Conservation (phyloP, 2,888 invertebrate species). For the Pecten maximus region DNA sequence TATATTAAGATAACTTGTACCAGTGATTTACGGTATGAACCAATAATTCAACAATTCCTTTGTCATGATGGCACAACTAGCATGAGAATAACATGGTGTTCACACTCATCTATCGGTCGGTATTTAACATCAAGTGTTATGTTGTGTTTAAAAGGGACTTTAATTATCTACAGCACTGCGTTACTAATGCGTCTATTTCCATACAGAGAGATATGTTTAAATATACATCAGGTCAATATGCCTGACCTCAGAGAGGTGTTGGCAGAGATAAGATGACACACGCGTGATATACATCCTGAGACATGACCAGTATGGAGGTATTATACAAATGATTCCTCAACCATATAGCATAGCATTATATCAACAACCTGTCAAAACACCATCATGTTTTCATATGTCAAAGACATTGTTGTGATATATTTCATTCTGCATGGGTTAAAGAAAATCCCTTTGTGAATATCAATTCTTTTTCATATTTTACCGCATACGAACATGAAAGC, state of each 20-base stretch:
- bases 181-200: neutral
- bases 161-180: neutral
- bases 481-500: neutral
- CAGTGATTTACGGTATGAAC: no score
- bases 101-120: neutral
- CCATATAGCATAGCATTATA: neutral
- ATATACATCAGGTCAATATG: neutral
- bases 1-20: neutral
- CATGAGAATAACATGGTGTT: neutral
- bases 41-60: no score
- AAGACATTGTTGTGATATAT: neutral
- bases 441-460: neutral
- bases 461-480: neutral
- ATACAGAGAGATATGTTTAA: neutral
- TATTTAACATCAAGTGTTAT: no score
- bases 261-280: neutral
- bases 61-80: no score
- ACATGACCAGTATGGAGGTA: neutral
- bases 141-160: neutral
- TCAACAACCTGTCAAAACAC: neutral
- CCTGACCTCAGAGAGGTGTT: neutral
- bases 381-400: neutral
- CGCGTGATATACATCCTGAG: neutral
- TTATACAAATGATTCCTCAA: neutral
- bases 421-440: neutral